A percentile compares a stretch with the other conserved stretches of the same genome.
Conservation (phyloP, 2,797 vertebrate genomes). For the Sciurus vulgaris region DNA sequence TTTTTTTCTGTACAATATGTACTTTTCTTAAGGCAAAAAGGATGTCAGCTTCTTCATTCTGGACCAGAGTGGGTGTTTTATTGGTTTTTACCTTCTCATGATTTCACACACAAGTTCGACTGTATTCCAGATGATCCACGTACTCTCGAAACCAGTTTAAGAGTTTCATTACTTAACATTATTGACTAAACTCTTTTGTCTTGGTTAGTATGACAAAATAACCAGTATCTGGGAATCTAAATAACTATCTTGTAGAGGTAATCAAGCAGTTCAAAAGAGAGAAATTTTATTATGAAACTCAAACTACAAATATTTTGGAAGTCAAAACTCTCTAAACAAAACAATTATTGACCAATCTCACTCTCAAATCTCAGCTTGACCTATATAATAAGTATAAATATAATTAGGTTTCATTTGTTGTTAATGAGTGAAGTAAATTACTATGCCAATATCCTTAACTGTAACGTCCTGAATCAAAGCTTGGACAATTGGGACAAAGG, state of each 20-base stretch:
- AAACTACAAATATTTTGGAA: background rate
- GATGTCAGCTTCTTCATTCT: background rate
- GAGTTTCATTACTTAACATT: background rate
- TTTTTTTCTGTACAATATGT: background rate
- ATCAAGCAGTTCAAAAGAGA: background rate
- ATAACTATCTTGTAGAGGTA: background rate
- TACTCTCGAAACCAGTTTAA: background rate
- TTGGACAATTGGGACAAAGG: background rate
- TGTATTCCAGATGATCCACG: background rate
- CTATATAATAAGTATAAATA: background rate
- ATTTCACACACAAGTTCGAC: background rate
- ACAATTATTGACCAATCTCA: background rate
- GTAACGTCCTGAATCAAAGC: background rate
- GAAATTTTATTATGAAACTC: background rate
- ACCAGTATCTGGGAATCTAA: background rate
- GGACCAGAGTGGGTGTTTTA: background rate
- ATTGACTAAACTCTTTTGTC: background rate
- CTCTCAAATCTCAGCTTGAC: background rate
- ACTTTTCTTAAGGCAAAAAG: background rate
- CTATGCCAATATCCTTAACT: background rate
- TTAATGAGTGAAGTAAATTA: background rate
- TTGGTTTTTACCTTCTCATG: background rate
- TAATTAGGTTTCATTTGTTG: background rate
- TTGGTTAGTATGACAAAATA: background rate
- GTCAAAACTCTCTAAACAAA: background rate